Conservation (phyloP, 1,140 invertebrate species). For the Psix sp. region DNA sequence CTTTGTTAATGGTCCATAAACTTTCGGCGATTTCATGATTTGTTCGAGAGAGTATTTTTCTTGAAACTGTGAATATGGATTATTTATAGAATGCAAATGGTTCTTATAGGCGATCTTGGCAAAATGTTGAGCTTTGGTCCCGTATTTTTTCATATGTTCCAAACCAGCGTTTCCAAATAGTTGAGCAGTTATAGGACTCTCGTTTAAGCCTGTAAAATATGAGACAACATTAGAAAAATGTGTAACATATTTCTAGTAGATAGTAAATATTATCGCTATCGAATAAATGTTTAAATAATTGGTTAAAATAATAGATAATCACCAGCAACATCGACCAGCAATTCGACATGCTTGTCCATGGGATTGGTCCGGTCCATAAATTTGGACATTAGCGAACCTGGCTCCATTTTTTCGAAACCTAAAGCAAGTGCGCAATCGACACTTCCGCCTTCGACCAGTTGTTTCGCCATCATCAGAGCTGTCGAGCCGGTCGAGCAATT, state of each 20-base stretch:
- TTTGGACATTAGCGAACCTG: constrained; percentile 89
- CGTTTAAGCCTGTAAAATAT: constrained; percentile 80
- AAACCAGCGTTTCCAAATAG: constrained; percentile 97
- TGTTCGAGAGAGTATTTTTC: constrained; percentile 93
- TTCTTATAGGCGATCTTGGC: constrained; percentile 99
- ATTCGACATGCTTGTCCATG: constrained; percentile 92
- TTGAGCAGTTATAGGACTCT: constrained; percentile 92
- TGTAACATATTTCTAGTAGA: no score
- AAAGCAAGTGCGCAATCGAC: constrained; percentile 93
- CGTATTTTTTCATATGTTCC: constrained; percentile 98
- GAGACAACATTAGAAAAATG: no score
- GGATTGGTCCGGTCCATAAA: constrained; percentile 94
- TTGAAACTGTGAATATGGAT: constrained; percentile 96
- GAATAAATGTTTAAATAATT: no score
- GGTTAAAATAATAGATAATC: constrained; percentile 2
- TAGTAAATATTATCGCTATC: no score
- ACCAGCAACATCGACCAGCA: constrained; percentile 90
- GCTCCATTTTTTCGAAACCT: constrained; percentile 99
- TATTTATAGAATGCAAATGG: constrained; percentile 96
- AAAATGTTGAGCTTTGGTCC: constrained; percentile 93
- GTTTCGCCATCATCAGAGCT: constrained; percentile 92
- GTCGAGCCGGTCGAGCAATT: constrained; percentile 98
- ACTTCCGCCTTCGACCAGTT: constrained; percentile 90
- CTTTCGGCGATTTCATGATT: constrained; percentile 88
- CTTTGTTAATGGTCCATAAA: constrained; percentile 95